Evolutionary conservation across 2,888 invertebrate species (phyloP).

Genomic region (Punctoribates punctum): DNA sequence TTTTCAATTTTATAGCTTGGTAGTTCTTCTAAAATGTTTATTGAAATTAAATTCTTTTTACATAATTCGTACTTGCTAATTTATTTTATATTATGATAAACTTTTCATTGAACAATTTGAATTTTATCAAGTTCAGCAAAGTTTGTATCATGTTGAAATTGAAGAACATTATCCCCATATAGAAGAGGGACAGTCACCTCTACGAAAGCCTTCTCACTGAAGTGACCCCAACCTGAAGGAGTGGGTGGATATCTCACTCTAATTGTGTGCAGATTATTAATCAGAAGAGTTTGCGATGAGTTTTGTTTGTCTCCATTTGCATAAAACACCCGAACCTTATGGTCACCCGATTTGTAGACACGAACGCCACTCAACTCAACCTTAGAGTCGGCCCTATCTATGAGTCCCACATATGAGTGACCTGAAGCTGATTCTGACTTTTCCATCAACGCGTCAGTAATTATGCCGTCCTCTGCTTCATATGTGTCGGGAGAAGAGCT

Average conservation of each 20-base stretch:
- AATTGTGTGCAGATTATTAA: conserved; percentile 11
- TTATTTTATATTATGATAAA: too few species aligned
- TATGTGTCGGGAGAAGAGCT: background rate
- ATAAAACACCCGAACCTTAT: conserved; percentile 8
- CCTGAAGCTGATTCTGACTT: background rate
- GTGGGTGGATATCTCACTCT: background rate
- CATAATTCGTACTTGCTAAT: too few species aligned
- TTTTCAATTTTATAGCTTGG: too few species aligned
- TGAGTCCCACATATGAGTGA: background rate
- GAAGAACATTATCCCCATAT: background rate
- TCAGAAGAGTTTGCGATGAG: background rate
- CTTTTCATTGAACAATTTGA: background rate
- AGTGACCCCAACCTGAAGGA: conserved; percentile 1
- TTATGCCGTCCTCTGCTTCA: conserved; percentile 18
- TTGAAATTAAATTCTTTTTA: too few species aligned
- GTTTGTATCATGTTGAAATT: background rate
- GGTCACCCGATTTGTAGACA: background rate
- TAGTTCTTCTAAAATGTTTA: too few species aligned
- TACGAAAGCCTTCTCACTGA: background rate
- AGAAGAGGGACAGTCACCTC: background rate
- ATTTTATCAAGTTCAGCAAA: conserved; percentile 16
- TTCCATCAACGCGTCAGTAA: background rate
- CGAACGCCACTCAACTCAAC: conserved; percentile 21
- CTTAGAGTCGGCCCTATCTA: background rate
- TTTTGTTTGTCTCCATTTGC: background rate